Base-by-base conservation (phyloP, 2,113 vertebrate genomes). In the Anarrhichthys ocellatus region DNA sequence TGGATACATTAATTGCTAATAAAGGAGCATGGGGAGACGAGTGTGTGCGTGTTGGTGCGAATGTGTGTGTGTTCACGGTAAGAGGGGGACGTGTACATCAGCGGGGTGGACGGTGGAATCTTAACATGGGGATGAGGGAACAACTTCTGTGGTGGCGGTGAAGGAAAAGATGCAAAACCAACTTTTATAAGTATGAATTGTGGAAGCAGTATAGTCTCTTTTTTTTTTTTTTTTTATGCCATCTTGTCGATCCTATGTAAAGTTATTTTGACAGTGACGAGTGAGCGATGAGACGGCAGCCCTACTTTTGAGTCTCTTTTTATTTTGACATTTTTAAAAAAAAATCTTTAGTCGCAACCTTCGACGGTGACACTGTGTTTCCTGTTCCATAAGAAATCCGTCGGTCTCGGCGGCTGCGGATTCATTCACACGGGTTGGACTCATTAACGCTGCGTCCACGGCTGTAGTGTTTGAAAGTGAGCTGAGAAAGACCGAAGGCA, bases 1-100 rank as follows among this genome's bases (percentile, higher is more conserved):
- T 84, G 89, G 72, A 87, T 80, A 67, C 75, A 85, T 84, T 82
- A 77, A 87, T 88, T 67, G 84, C 75, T 78, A 32, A 77, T 27
- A 77, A 76, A 85, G 78, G 73, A 77, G 80, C 50, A 86, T 81
- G 80, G 66, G 80, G 72, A 89, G 72, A 63, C 29, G 76, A 68
- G 73, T 38, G 27, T 14, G 73, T 22, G 75, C 48, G 68, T 62
- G 78, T 67, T 52, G 36, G 76, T 72, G 88, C 17, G 59, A 32
- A 56, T 73, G 80, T 20, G 83, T 83, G 73, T 72, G 58, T 85
- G 73, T 77, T 84, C 48, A 83, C 78, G 82, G 89, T 87, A 36
- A 87, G 80, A 73, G 56, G 22, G n/a, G 82, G 81, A 82, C 67
- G 32, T 92, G 67, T 80, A 81, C 62, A 69, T 80, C 78, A 84